A percentile compares a stretch with the other conserved stretches of the same genome.
Evolutionary conservation across 2,113 vertebrate genomes (phyloP).

Genomic region (Aegithalos caudatus): DNA sequence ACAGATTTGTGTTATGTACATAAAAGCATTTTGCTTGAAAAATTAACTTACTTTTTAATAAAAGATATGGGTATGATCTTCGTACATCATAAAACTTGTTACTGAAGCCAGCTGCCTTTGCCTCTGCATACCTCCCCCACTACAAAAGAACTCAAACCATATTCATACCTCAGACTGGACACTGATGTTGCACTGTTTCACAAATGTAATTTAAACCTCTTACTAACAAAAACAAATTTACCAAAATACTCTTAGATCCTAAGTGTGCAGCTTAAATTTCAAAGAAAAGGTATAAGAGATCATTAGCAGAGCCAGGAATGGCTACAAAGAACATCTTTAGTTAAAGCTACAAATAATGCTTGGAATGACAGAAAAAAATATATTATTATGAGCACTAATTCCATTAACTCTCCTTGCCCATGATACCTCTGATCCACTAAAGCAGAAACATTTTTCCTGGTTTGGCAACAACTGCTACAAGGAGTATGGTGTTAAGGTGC

Average conservation of each 20-base stretch:
- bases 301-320: neutral
- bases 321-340: neutral
- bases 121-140: neutral
- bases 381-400: neutral
- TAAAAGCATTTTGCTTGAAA: neutral
- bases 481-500: neutral
- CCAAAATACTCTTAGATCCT: neutral
- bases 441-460: neutral
- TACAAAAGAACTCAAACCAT: neutral
- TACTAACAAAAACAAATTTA: neutral
- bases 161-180: neutral
- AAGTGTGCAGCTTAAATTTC: neutral
- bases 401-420: neutral
- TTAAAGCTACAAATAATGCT: neutral
- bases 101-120: neutral
- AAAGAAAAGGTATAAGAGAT: neutral
- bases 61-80: neutral
- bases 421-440: neutral
- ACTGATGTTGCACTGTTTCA: neutral
- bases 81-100: fast-evolving
- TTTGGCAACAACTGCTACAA: neutral
- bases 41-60: neutral
- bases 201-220: neutral
- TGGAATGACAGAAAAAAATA: neutral
- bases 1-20: neutral